Conservation (phyloP, 2,888 invertebrate genomes). For the Campoletis raptor region DNA sequence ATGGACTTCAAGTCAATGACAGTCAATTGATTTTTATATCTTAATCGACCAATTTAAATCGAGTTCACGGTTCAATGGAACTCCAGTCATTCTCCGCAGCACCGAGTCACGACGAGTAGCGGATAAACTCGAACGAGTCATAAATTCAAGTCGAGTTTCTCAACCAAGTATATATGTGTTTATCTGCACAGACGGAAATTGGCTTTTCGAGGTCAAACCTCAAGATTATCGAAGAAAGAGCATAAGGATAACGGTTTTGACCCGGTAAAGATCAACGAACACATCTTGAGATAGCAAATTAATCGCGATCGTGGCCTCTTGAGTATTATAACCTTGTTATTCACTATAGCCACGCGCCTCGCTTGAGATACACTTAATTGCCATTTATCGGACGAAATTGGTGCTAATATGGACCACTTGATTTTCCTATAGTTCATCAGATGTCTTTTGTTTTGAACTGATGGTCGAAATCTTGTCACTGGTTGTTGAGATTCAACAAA, state of each 20-base stretch:
- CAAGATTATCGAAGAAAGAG: conserved; percentile 35
- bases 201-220: conserved; percentile 54
- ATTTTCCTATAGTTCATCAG: neutral
- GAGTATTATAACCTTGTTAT: conserved; percentile 11
- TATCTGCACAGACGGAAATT: conserved; percentile 4
- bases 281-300: conserved; percentile 18
- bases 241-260: conserved; percentile 51
- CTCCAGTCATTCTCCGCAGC: neutral
- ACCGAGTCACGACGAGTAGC: conserved; percentile 48
- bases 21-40: neutral
- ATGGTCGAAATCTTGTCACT: neutral
- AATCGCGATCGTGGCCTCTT: conserved; percentile 19
- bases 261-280: conserved; percentile 2
- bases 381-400: neutral
- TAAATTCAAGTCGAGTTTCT: conserved; percentile 28
- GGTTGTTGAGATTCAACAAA: neutral
- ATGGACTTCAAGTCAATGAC: neutral
- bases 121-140: conserved; percentile 20
- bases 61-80: conserved; percentile 42
- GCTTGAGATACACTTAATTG: conserved; percentile 16
- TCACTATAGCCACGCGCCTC: conserved; percentile 30
- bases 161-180: neutral
- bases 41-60: conserved; percentile 1
- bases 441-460: neutral
- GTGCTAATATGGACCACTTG: conserved; percentile 7